Evolutionary conservation across 2,888 invertebrate species (phyloP).

Genomic region (Philaethria dido): DNA sequence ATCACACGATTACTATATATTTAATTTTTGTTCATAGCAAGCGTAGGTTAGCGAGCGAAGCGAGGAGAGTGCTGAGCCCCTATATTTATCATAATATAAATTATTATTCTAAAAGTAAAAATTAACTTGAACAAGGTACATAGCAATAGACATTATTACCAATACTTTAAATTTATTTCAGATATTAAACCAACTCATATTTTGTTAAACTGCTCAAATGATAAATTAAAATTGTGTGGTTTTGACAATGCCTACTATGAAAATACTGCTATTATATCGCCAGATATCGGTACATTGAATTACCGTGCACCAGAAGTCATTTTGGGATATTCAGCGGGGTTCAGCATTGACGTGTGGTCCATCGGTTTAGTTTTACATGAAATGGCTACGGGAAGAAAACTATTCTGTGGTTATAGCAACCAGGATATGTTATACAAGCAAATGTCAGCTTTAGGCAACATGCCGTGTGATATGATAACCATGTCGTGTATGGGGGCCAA

Average conservation of each 20-base stretch:
- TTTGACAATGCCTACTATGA: slow-evolving; percentile 58
- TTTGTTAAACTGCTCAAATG: slow-evolving; percentile 52
- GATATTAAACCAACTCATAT: slow-evolving; percentile 68
- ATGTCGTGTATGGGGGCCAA: slow-evolving; percentile 43
- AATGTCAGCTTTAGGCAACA: slow-evolving; percentile 53
- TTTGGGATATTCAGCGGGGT: slow-evolving; percentile 56
- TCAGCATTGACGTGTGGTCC: slow-evolving; percentile 66
- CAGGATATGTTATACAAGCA: slow-evolving; percentile 61
- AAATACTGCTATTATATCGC: slow-evolving; percentile 27
- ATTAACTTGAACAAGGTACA: no score
- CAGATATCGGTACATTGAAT: slow-evolving; percentile 51
- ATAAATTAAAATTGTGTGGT: slow-evolving; percentile 61
- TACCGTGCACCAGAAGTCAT: slow-evolving; percentile 70
- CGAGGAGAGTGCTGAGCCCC: no score
- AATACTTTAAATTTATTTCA: slow-evolving; percentile 50
- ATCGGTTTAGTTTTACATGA: slow-evolving; percentile 62
- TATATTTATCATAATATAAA: no score
- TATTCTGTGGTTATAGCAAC: slow-evolving; percentile 55
- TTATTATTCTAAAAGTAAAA: neutral
- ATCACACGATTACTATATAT: no score
- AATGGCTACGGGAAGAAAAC: slow-evolving; percentile 56
- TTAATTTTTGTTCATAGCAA: no score
- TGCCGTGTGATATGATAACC: slow-evolving; percentile 55
- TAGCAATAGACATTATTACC: no score
- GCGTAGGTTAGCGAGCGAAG: no score